Conservation (phyloP, 2,888 invertebrate species). For the Meganola albula region DNA sequence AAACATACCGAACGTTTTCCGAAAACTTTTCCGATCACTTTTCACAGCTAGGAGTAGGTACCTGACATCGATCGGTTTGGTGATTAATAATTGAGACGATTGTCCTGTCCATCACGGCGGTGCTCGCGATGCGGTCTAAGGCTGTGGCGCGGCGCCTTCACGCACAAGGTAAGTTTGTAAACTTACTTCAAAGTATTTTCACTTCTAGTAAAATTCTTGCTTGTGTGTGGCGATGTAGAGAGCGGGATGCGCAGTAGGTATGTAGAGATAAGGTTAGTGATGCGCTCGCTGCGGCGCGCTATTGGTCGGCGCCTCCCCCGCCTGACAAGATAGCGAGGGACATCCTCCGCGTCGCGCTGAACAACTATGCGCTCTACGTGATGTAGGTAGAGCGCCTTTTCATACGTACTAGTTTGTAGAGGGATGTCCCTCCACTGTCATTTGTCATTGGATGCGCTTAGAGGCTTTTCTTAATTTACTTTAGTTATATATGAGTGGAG, state of each 20-base stretch:
- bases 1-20: conserved; percentile 35
- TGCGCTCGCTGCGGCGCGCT: conserved; percentile 55
- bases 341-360: conserved; percentile 53
- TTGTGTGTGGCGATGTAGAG: conserved; percentile 3
- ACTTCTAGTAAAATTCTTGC: not conserved
- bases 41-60: too few relatives aligned
- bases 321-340: conserved; percentile 73
- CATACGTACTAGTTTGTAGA: conserved; percentile 31
- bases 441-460: conserved; percentile 72
- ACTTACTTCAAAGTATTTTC: conserved; percentile 15
- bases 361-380: conserved; percentile 28
- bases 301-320: conserved; percentile 73
- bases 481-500: conserved; percentile 39
- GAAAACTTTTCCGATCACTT: conserved; percentile 46
- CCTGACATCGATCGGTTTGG: conserved; percentile 52
- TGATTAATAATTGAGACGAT: conserved; percentile 49
- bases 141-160: conserved; percentile 83
- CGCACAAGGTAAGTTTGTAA: conserved; percentile 79
- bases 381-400: conserved; percentile 35
- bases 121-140: conserved; percentile 82
- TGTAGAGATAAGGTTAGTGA: conserved; percentile 61
- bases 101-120: conserved; percentile 43
- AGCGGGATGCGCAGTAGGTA: conserved; percentile 61
- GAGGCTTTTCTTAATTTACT: conserved; percentile 69
- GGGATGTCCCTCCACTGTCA: conserved; percentile 72